Conservation (phyloP, 2,888 invertebrate species). For the Thecophora atra region DNA sequence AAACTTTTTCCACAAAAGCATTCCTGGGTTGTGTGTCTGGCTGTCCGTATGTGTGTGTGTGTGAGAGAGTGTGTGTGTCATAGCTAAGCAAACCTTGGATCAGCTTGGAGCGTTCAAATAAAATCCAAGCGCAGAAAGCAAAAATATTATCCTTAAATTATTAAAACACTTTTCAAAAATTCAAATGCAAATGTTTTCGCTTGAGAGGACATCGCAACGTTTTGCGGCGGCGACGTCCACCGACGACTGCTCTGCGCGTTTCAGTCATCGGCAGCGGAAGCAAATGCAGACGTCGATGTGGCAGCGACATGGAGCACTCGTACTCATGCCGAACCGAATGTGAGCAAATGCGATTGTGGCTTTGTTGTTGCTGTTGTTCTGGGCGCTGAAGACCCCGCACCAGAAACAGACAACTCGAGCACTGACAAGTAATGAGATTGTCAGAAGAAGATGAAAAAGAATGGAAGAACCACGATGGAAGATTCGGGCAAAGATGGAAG, state of each 20-base stretch:
- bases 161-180: conserved; percentile 33
- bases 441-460: not conserved
- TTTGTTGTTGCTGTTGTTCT: not conserved
- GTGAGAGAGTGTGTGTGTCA: too few relatives aligned
- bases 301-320: not conserved
- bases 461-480: not conserved
- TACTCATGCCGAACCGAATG: conserved; percentile 19
- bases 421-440: not conserved
- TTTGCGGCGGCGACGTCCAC: not conserved
- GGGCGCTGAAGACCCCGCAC: not conserved
- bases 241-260: not conserved
- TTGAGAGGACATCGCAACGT: conserved; percentile 26
- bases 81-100: not conserved
- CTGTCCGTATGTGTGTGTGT: not conserved
- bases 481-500: not conserved
- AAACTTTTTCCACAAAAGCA: conserved; percentile 24
- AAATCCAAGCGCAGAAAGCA: not conserved
- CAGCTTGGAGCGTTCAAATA: conserved; percentile 17
- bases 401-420: not conserved
- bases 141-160: conserved; percentile 31
- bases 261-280: not conserved
- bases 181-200: conserved; percentile 31
- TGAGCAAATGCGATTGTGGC: conserved; percentile 15
- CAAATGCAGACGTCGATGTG: not conserved
- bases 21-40: not conserved